Evolutionary conservation across 2,888 invertebrate genomes (phyloP).

Genomic region (Drosophila mimica): DNA sequence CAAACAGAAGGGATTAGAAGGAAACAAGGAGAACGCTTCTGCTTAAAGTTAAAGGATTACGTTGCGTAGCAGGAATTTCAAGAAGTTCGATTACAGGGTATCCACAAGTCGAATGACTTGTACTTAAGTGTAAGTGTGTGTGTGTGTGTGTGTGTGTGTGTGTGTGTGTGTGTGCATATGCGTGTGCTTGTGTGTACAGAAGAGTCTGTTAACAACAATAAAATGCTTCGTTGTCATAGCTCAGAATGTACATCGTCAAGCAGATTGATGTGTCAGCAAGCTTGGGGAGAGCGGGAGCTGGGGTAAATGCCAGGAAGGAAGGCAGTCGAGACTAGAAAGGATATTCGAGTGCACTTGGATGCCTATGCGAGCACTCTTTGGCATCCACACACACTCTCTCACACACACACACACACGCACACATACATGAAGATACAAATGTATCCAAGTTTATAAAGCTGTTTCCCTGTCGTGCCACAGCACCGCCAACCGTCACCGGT

Average conservation of each 20-base stretch:
- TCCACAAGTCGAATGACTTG: not conserved
- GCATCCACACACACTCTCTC: slow-evolving; percentile 19
- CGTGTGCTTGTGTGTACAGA: slow-evolving; percentile 22
- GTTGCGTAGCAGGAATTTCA: not conserved
- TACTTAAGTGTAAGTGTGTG: too few relatives aligned
- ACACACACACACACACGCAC: slow-evolving; percentile 9
- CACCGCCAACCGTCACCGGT: slow-evolving; percentile 7
- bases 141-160: not conserved
- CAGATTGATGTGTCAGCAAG: slow-evolving; percentile 65
- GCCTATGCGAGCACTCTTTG: slow-evolving; percentile 59
- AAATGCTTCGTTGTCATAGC: slow-evolving; percentile 77
- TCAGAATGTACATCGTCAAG: slow-evolving; percentile 59
- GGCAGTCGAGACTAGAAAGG: slow-evolving; percentile 42
- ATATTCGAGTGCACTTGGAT: slow-evolving; percentile 74
- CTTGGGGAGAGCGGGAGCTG: not conserved
- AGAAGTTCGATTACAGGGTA: slow-evolving; percentile 16
- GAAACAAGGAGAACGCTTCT: not conserved
- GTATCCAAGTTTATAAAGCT: slow-evolving; percentile 45
- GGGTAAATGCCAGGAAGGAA: slow-evolving; percentile 17
- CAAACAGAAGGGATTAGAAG: too few relatives aligned
- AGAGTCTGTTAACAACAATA: slow-evolving; percentile 72
- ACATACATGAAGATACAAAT: slow-evolving; percentile 21
- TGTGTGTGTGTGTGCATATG: slow-evolving; percentile 23
- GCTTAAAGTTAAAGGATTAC: not conserved
- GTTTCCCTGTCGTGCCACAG: slow-evolving; percentile 53